These are phyloP conservation scores for Caenorhabditis becei DNA, from an alignment of 2,888 invertebrate genomes.

Conservation along the genomic window DNA sequence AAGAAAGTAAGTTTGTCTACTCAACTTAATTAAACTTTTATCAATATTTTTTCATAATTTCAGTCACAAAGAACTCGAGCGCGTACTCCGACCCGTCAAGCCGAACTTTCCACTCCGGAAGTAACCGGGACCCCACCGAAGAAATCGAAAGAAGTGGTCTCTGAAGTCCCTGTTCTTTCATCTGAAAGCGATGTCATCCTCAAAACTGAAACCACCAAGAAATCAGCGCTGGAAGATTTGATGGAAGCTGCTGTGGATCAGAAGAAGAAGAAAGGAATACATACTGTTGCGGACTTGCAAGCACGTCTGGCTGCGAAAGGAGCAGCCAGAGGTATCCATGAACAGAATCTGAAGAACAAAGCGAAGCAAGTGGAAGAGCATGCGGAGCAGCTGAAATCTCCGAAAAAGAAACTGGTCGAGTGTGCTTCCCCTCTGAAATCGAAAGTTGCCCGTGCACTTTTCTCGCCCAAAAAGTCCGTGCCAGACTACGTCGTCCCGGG, in stretches of 20 bases:
- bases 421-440: conserved; percentile 13
- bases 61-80: conserved; percentile 9
- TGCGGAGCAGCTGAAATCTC: conserved; percentile 55
- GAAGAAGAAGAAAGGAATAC: conserved; percentile 36
- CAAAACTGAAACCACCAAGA: conserved; percentile 3
- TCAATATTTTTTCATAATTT: neutral
- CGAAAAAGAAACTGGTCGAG: conserved; percentile 37
- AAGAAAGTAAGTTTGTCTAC: conserved; percentile 21
- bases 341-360: conserved; percentile 59
- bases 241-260: conserved; percentile 17
- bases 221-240: conserved; percentile 46
- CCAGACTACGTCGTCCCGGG: conserved; percentile 53
- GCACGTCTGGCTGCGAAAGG: conserved; percentile 53
- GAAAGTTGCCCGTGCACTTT: conserved; percentile 30
- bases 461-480: conserved; percentile 36
- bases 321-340: conserved; percentile 48
- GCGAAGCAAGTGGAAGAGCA: conserved; percentile 54
- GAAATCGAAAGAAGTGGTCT: conserved; percentile 21
- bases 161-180: conserved; percentile 20
- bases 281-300: conserved; percentile 61
- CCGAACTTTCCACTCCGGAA: conserved; percentile 20
- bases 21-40: no score
- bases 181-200: conserved; percentile 15
- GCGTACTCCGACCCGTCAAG: conserved; percentile 49
- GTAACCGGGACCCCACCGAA: conserved; percentile 54